These are phyloP conservation scores for Pyrocoelia pectoralis DNA, from an alignment of 2,888 invertebrate genomes.

Conservation along the genomic window DNA sequence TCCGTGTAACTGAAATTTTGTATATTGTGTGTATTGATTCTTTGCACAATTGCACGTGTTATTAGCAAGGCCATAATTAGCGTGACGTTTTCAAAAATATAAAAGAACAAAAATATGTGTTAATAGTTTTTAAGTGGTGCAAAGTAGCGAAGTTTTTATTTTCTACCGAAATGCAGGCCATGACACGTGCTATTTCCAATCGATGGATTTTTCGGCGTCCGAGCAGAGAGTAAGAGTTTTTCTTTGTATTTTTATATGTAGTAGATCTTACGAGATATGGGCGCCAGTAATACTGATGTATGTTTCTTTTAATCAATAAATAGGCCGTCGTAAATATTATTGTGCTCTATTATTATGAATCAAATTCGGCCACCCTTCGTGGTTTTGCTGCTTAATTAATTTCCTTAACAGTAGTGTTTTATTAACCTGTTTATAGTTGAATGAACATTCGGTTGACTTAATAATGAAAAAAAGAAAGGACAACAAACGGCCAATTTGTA, in stretches of 20 bases:
- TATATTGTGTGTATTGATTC: neutral
- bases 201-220: slow-evolving; percentile 38
- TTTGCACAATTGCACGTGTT: neutral
- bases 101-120: neutral
- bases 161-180: slow-evolving; percentile 16
- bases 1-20: neutral
- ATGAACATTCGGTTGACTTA: no score
- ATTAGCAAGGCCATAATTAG: neutral
- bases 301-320: neutral
- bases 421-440: no score
- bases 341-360: no score
- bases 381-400: no score
- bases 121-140: slow-evolving; percentile 2
- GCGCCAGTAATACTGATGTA: neutral
- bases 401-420: no score
- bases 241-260: slow-evolving; percentile 1
- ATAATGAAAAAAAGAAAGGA: no score
- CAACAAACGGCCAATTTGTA: no score
- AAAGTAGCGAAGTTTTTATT: neutral
- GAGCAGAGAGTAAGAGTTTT: slow-evolving; percentile 36
- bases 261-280: neutral
- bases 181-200: slow-evolving; percentile 35
- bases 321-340: neutral
- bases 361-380: no score
- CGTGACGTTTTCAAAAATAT: neutral